Evolutionary conservation across 2,888 invertebrate species (phyloP).

Genomic region (Hymenopus coronatus): DNA sequence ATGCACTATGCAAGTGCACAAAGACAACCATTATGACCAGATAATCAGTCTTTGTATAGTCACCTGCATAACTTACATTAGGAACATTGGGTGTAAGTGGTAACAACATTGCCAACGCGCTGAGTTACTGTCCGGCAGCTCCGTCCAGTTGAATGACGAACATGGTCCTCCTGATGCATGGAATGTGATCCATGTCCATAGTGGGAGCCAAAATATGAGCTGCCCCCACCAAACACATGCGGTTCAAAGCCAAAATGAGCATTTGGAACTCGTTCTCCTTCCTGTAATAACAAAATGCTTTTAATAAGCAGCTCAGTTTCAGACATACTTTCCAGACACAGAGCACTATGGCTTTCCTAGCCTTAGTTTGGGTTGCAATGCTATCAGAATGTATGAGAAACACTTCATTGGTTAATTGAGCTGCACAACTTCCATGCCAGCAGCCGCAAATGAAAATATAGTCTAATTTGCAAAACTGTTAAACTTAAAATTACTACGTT

Average conservation of each 20-base stretch:
- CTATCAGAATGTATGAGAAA: too few species aligned
- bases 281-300: not conserved
- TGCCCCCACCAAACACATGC: constrained; percentile 32
- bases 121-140: constrained; percentile 42
- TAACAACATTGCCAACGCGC: constrained; percentile 42
- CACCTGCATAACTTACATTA: not conserved
- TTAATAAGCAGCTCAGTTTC: too few species aligned
- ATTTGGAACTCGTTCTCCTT: constrained; percentile 6
- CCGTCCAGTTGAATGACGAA: constrained; percentile 27
- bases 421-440: too few species aligned
- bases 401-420: too few species aligned
- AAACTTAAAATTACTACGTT: too few species aligned
- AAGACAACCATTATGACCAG: not conserved
- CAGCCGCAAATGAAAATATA: too few species aligned
- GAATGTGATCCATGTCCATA: constrained; percentile 24
- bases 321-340: too few species aligned
- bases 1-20: not conserved
- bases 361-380: too few species aligned
- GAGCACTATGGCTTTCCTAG: too few species aligned
- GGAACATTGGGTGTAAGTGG: constrained; percentile 43
- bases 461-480: too few species aligned
- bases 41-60: not conserved
- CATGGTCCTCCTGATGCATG: not conserved
- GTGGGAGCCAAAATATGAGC: constrained; percentile 37
- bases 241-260: constrained; percentile 16